Percentiles rank a stretch among this genome's conserved stretches.
phyloP scores from a whole-genome alignment of 2,888 invertebrate species.

The Cremastinae sp. region DNA sequence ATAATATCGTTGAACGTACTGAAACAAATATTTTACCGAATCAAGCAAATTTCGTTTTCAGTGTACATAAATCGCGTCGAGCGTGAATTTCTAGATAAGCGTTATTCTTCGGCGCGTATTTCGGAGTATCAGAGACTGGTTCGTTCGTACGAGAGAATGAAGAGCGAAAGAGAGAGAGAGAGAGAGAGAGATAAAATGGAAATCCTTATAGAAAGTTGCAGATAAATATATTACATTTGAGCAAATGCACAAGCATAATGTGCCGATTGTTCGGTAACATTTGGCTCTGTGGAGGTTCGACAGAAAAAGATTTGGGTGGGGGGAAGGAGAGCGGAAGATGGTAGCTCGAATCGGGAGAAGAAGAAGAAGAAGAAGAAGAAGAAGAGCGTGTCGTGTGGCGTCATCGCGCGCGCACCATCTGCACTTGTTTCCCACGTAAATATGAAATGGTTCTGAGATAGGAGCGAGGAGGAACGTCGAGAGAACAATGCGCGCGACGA shows the following conservation, averaged over 20 bases:
- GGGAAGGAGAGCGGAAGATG: not conserved
- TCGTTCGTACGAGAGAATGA: slow-evolving; percentile 27
- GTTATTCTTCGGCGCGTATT: slow-evolving; percentile 5
- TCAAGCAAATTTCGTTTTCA: no score
- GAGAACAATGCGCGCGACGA: not conserved
- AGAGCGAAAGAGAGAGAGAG: slow-evolving; percentile 13
- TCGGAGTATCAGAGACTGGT: slow-evolving; percentile 26
- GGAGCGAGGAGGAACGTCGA: slow-evolving; percentile 56
- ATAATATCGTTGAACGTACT: no score
- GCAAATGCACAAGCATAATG: slow-evolving; percentile 67
- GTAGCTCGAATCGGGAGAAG: slow-evolving; percentile 12
- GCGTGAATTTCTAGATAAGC: no score
- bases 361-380: slow-evolving; percentile 30
- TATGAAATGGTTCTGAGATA: slow-evolving; percentile 71
- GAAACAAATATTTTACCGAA: no score
- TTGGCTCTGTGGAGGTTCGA: slow-evolving; percentile 21
- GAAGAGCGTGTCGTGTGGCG: slow-evolving; percentile 42
- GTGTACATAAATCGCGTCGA: no score
- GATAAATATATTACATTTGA: slow-evolving; percentile 64
- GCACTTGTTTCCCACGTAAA: slow-evolving; percentile 79
- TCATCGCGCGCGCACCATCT: slow-evolving; percentile 57
- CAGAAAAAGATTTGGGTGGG: slow-evolving; percentile 1
- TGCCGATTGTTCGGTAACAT: slow-evolving; percentile 55
- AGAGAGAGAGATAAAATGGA: slow-evolving; percentile 19
- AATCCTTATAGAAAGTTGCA: slow-evolving; percentile 40